phyloP scores from a whole-genome alignment of 2,888 invertebrate genomes.

The Augiades crinisus region DNA sequence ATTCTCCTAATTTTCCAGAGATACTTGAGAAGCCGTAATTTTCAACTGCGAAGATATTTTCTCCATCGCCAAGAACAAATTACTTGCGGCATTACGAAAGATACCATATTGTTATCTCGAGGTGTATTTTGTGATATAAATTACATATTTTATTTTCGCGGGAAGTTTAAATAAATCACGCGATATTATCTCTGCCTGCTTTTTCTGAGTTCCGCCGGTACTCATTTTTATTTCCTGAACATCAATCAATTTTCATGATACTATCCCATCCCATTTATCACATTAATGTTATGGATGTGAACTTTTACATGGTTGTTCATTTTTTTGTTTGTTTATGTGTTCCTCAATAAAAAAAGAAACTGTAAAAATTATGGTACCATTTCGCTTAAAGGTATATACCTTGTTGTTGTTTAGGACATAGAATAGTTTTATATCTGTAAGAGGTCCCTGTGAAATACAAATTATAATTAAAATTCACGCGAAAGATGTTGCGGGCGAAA shows the following conservation, averaged over 20 bases:
- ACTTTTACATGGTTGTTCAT: too few relatives aligned
- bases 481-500: too few relatives aligned
- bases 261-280: too few relatives aligned
- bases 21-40: constrained; percentile 5
- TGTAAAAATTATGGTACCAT: neutral
- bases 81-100: constrained; percentile 11
- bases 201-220: neutral
- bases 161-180: neutral
- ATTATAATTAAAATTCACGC: too few relatives aligned
- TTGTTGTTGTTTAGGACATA: too few relatives aligned
- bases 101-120: neutral
- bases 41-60: neutral
- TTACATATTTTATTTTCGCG: constrained; percentile 1
- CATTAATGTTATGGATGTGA: too few relatives aligned
- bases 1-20: neutral
- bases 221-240: neutral
- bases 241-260: neutral
- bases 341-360: too few relatives aligned
- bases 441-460: too few relatives aligned
- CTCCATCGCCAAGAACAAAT: constrained; percentile 15
- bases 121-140: constrained; percentile 11
- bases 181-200: constrained; percentile 8
- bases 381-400: too few relatives aligned
- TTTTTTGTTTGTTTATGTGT: too few relatives aligned
- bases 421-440: too few relatives aligned